A percentile compares a stretch with the other conserved stretches of the same genome.
Evolutionary conservation across 2,797 vertebrate species (phyloP).

Genomic region (Trichosurus vulpecula): DNA sequence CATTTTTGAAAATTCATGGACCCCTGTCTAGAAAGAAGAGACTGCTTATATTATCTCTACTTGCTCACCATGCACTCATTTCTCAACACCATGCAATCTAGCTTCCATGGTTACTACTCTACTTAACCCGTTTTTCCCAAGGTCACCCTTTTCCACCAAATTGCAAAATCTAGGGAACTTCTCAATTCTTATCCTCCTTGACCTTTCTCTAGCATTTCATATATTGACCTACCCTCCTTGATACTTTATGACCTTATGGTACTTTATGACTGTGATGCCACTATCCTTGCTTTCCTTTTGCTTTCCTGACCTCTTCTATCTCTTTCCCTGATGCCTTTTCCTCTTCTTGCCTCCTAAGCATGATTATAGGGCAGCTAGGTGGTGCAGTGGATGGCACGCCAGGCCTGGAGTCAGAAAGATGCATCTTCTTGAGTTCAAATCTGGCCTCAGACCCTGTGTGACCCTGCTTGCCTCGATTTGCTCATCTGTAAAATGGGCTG

Average conservation of each 20-base stretch:
- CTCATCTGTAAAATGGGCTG: no score
- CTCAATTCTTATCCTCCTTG: background rate
- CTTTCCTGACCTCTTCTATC: background rate
- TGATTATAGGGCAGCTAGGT: background rate
- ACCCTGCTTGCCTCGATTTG: no score
- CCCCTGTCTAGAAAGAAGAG: background rate
- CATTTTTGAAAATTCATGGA: background rate
- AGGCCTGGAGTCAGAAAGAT: no score
- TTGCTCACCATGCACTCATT: background rate
- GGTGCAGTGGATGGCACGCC: no score
- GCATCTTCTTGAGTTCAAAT: no score
- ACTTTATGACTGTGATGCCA: background rate
- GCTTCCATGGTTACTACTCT: background rate
- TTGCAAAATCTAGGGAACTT: background rate
- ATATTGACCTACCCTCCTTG: background rate
- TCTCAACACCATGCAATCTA: background rate
- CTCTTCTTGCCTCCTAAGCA: background rate
- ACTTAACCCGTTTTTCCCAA: background rate
- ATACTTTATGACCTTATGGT: background rate
- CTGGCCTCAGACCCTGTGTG: no score
- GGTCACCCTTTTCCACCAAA: background rate
- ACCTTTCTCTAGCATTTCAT: background rate
- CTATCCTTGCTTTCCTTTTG: background rate
- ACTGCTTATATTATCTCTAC: background rate
- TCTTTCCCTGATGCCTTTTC: background rate